These are phyloP conservation scores for Himantopus leucocephalus DNA, from an alignment of 2,113 vertebrate genomes.

Conservation along the genomic window DNA sequence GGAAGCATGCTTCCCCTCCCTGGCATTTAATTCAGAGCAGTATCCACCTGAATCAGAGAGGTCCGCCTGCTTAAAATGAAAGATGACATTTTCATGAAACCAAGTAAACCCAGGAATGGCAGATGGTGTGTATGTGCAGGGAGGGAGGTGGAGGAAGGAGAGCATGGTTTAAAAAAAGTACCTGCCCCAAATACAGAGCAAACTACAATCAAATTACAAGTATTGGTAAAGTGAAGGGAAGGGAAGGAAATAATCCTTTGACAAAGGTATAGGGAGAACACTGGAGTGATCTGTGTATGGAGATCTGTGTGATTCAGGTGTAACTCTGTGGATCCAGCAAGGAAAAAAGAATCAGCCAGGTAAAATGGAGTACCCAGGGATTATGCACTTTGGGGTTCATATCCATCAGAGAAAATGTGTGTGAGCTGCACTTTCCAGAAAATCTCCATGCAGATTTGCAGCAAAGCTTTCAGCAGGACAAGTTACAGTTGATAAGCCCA, in stretches of 20 bases:
- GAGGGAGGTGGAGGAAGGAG: neutral
- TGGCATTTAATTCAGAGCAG: neutral
- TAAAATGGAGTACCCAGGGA: neutral
- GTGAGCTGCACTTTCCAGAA: neutral
- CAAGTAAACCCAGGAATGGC: neutral
- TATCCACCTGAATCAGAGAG: neutral
- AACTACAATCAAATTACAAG: neutral
- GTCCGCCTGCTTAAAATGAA: neutral
- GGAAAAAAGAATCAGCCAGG: neutral
- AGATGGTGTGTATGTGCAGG: constrained; percentile 39
- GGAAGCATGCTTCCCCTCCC: neutral
- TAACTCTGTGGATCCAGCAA: neutral
- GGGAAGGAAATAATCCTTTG: neutral
- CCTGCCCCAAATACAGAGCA: neutral
- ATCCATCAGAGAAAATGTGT: accelerated
- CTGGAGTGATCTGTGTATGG: too few species aligned
- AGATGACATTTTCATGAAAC: constrained; percentile 23
- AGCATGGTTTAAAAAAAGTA: neutral
- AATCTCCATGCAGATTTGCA: neutral
- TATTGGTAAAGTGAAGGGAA: neutral
- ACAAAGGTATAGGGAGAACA: neutral
- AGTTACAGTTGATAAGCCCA: neutral
- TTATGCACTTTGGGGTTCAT: neutral
- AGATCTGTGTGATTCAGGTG: neutral
- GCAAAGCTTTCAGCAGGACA: neutral